Percentiles rank a stretch among this genome's conserved stretches.
phyloP scores from a whole-genome alignment of 2,888 invertebrate species.

The Tetanocera ferruginea region DNA sequence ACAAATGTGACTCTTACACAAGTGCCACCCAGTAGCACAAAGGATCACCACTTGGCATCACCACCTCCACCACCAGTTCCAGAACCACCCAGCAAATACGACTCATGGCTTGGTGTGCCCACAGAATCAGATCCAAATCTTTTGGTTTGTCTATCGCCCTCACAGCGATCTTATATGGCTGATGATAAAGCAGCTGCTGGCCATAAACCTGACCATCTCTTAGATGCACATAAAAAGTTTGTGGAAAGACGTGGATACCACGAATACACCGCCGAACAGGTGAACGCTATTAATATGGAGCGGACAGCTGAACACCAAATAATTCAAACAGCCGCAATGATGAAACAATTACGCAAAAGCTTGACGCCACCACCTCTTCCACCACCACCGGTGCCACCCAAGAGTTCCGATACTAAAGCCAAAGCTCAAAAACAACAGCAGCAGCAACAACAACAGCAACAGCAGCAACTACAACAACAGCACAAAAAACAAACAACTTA shows the following conservation, averaged over 20 bases:
- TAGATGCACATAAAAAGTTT: constrained; percentile 80
- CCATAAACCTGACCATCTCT: constrained; percentile 74
- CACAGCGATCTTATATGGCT: constrained; percentile 76
- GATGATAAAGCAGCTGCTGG: constrained; percentile 65
- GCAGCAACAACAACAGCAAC: constrained; percentile 41
- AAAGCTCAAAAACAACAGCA: constrained; percentile 52
- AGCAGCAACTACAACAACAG: constrained; percentile 39
- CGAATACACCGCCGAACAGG: constrained; percentile 67
- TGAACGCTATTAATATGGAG: constrained; percentile 59
- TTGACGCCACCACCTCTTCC: constrained; percentile 63
- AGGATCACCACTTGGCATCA: constrained; percentile 41
- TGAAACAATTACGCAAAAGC: constrained; percentile 66
- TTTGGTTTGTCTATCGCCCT: constrained; percentile 80
- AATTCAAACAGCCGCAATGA: constrained; percentile 59
- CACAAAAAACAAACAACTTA: constrained; percentile 40
- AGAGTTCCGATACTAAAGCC: constrained; percentile 61
- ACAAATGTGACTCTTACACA: constrained; percentile 38
- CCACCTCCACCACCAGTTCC: constrained; percentile 41
- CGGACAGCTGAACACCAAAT: constrained; percentile 58
- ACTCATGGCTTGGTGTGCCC: constrained; percentile 76
- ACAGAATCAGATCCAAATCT: constrained; percentile 75
- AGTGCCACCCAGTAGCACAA: constrained; percentile 14
- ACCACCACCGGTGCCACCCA: constrained; percentile 63
- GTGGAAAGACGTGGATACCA: constrained; percentile 76
- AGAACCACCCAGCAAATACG: constrained; percentile 42